phyloP scores from a whole-genome alignment of 2,888 invertebrate genomes.

The Drosophila histrio region DNA sequence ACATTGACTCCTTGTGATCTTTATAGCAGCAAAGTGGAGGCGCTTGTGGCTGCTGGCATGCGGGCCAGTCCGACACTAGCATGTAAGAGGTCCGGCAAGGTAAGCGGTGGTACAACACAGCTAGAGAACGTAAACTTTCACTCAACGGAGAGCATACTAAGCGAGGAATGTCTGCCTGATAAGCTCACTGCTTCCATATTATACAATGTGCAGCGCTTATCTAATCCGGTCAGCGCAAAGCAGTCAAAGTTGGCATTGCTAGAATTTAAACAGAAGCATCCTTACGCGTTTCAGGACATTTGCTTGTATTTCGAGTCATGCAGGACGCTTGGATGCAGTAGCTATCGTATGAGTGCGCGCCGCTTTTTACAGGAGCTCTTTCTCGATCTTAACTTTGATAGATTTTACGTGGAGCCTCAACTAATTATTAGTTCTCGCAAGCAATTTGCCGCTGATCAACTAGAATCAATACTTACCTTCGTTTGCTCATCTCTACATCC shows the following conservation, averaged over 20 bases:
- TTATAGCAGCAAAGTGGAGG: conserved; percentile 67
- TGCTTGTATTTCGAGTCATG: conserved; percentile 97
- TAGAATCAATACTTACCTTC: neutral
- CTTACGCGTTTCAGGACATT: conserved; percentile 91
- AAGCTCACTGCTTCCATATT: conserved; percentile 85
- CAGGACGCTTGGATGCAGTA: conserved; percentile 90
- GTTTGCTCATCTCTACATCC: neutral
- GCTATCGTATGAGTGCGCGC: conserved; percentile 92
- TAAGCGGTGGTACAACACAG: conserved; percentile 53
- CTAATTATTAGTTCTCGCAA: conserved; percentile 83
- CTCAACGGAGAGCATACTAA: conserved; percentile 84
- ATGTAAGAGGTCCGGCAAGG: conserved; percentile 27
- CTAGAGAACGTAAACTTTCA: conserved; percentile 82
- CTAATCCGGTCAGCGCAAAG: conserved; percentile 91
- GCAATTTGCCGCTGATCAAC: conserved; percentile 44
- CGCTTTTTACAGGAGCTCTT: conserved; percentile 97
- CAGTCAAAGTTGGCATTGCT: conserved; percentile 93
- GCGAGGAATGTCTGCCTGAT: conserved; percentile 83
- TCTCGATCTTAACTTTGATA: conserved; percentile 91
- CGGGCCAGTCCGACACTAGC: conserved; percentile 56
- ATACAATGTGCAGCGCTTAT: conserved; percentile 89
- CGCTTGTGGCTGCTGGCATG: conserved; percentile 67
- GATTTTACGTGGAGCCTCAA: conserved; percentile 85
- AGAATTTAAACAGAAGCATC: conserved; percentile 89
- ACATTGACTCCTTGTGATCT: conserved; percentile 62